Base-by-base conservation (phyloP, 2,888 invertebrate species). In the Aphrophora alni region DNA sequence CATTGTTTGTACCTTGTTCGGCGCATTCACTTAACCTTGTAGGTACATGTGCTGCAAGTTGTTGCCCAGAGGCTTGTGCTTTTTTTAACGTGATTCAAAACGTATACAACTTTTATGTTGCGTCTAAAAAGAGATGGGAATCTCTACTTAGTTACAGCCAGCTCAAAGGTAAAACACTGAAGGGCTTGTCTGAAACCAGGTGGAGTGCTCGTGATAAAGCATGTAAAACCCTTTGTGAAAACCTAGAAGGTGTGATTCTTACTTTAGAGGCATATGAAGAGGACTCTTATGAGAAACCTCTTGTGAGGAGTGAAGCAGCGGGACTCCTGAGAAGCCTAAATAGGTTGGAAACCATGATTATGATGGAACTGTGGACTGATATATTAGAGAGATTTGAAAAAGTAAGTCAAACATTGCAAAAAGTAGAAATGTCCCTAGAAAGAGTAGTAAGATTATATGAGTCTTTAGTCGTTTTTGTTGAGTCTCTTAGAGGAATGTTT, bases 111-210 rank as follows among this genome's bases (percentile, higher is more conserved):
- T 33, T 33, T 33, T 33, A 5, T 33, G 33, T 33, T 33, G 33
- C 33, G 33, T 77, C 77, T 28, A 77, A 51, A 59, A 77, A 77
- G 69, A 77, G 77, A 77, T 77, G 77, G 77, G 77, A 77, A 77
- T 68, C 25, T 68, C 77, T 77, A 68, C 28, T 77, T 59, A 17
- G 77, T 68, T 77, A 59, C 69, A 70, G 12, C 28, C 68, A 77
- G 28, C 28, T n/a, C 51, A 69, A 74, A 79, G 70, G 10, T 44
- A 38, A 38, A 75, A 69, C 74, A 1, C 21, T 27, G 26, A 73
- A 72, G 27, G 59, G 73, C 72, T 81, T 75, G 74, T 75, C 80
- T 69, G 51, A 75, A 33, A 80, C 78, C 38, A 68, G 77, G 69
- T 68, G 68, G 77, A 77, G 77, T 68, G 68, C 24, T 27, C 77